Evolutionary conservation across 2,888 invertebrate species (phyloP), one percentile per base, ranked within the genome.

Genomic region (Tetragonisca angustula): DNA sequence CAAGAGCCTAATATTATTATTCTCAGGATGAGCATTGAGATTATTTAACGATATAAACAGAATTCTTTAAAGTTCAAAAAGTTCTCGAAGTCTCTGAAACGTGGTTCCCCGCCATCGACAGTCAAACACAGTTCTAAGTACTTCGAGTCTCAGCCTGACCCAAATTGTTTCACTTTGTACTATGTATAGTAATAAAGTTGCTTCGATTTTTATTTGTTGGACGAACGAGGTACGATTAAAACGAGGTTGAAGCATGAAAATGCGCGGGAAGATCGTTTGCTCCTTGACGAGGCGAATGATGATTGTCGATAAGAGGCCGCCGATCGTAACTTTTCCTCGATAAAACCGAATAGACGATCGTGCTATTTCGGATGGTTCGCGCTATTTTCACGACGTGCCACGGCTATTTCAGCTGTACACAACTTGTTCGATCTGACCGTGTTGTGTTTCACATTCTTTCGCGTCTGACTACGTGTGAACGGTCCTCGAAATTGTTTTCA

Each of bases 341-440:
- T 50, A 32, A 50, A 73, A 50, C 24, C 36, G n/a, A 27, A 73
- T 24, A 11, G 9, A 50, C 49, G 15, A 27, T 49, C 24, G n/a
- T 6, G 19, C 27, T 72, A 61, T 61, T 62, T 72, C 49, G 17
- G 61, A 50, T 49, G 61, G 50, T 62, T 32, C 59, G 56, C 15
- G 74, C 27, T 54, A 74, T 65, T 65, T 54, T 74, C 74, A 6
- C 36, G 13, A 17, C 54, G 36, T 43, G 43, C 4, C 56, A n/a
- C 5, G 5, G n/a, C 54, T 65, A 65, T 74, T 74, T 36, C 65
- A 4, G 21, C 24, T 11, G 27, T 15, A 15, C 36, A 24, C 24
- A 52, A 24, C 65, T n/a, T 19, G 19, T 19, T 49, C 50, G 72
- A 73, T 43, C 9, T 43, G 9, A 11, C 43, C 9, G 9, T 56